Evolutionary conservation across 2,113 vertebrate species (phyloP).

Genomic region (Bubo blakistoni): DNA sequence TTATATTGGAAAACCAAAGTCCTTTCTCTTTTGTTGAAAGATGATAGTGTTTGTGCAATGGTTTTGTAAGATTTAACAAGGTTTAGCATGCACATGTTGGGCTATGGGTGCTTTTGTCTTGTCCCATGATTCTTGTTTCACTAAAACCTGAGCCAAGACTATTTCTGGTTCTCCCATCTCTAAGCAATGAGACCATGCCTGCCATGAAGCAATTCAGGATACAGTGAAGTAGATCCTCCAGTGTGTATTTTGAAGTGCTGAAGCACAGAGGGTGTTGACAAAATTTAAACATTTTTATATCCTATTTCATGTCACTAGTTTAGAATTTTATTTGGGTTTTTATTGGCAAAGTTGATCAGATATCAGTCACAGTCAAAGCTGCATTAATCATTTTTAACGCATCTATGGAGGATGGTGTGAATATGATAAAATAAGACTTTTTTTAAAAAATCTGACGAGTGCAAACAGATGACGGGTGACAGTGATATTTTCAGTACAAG

Average conservation of each 20-base stretch:
- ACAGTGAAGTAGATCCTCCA: neutral
- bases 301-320: conserved; percentile 22
- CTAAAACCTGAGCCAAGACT: neutral
- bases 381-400: conserved; percentile 78
- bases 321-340: conserved; percentile 48
- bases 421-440: conserved; percentile 78
- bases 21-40: neutral
- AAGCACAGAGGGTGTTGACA: conserved; percentile 32
- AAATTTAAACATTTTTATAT: conserved; percentile 51
- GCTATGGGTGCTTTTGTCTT: neutral
- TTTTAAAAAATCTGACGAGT: conserved; percentile 73
- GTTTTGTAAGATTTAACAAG: neutral
- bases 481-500: conserved; percentile 83
- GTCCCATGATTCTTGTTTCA: neutral
- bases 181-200: neutral
- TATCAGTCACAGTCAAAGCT: conserved; percentile 72
- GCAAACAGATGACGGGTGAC: conserved; percentile 80
- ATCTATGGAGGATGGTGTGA: conserved; percentile 76
- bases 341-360: conserved; percentile 68
- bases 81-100: neutral
- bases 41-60: neutral
- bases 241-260: neutral
- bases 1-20: neutral
- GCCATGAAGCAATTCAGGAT: neutral
- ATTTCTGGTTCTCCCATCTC: conserved; percentile 27